Base-by-base conservation (phyloP, 2,888 invertebrate species). In the Entomobrya multifasciata region DNA sequence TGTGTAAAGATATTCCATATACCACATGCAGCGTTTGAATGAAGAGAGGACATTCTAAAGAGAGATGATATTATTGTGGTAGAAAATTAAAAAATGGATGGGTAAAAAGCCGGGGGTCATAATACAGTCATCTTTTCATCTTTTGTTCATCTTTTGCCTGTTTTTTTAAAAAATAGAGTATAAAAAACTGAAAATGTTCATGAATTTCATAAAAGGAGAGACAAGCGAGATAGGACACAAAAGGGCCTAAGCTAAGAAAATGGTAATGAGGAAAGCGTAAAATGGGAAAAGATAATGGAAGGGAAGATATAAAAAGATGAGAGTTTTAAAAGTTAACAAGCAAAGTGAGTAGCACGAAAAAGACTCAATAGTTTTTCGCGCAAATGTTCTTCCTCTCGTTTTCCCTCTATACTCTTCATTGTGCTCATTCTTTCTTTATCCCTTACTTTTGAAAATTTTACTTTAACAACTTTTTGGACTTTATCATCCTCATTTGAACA, bases 291-390 rank as follows among this genome's bases (percentile, higher is more conserved):
- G 70, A 70, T 70, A 70, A 70, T 70, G 70, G 47, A 70, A 70
- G n/a, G 25, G 67, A n/a, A 47, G n/a, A 6, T 67, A 67, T 67
- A 67, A 67, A 67, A 67, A 67, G 22, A 67, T n/a, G n/a, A 67
- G 44, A 44, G 47, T 47, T 47, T 70, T 22, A 70, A 70, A 70
- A 15, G 47, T 22, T 41, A 36, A n/a, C 20, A 8, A 36, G n/a
- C 47, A 55, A 20, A 55, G 55, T 17, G 15, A 70, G 47, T 47
- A 55, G 55, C 52, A 55, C 1, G 17, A 20, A 55, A 55, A 17
- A n/a, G 55, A 8, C 27, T 0, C n/a, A 62, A 8, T 62, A 62
- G 60, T 36, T 65, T 36, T 65, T 36, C 10, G 20, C 30, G n/a
- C 2, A 36, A 65, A 17, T n/a, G 17, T 65, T 65, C 36, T 65